phyloP scores from a whole-genome alignment of 2,888 invertebrate species.

The Noctua janthina region DNA sequence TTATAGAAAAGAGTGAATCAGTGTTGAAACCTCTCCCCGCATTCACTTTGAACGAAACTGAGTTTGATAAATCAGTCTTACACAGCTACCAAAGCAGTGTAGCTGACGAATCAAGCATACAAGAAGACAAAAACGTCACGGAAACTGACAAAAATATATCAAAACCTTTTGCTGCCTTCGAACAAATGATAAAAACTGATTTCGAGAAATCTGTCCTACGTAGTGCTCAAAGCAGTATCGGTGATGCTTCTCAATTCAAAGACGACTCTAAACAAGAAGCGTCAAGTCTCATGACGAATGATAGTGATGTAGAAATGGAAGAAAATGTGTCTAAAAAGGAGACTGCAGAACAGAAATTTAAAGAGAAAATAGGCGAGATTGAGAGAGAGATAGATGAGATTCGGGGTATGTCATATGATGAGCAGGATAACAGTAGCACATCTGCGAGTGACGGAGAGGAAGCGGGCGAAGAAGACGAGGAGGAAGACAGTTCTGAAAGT shows the following conservation, averaged over 20 bases:
- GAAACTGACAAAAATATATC: slow-evolving; percentile 63
- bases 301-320: slow-evolving; percentile 82
- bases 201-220: slow-evolving; percentile 79
- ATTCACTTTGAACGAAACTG: slow-evolving; percentile 79
- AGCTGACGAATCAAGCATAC: slow-evolving; percentile 71
- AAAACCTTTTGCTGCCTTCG: slow-evolving; percentile 70
- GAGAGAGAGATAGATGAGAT: slow-evolving; percentile 87
- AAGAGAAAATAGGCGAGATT: slow-evolving; percentile 84
- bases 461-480: slow-evolving; percentile 26
- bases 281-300: slow-evolving; percentile 85
- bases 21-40: slow-evolving; percentile 73
- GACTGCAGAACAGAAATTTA: slow-evolving; percentile 81
- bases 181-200: slow-evolving; percentile 76
- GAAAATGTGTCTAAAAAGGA: slow-evolving; percentile 67
- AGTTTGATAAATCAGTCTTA: slow-evolving; percentile 80
- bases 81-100: slow-evolving; percentile 77
- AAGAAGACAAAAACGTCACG: slow-evolving; percentile 60
- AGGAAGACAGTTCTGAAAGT: slow-evolving; percentile 50
- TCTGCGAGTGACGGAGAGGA: slow-evolving; percentile 41
- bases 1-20: slow-evolving; percentile 51
- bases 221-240: slow-evolving; percentile 78
- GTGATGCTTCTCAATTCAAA: slow-evolving; percentile 64
- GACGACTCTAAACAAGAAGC: slow-evolving; percentile 69
- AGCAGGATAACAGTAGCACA: slow-evolving; percentile 60
- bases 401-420: slow-evolving; percentile 82